Conservation (phyloP, 2,888 invertebrate genomes). For the Thymelicus lineola region DNA sequence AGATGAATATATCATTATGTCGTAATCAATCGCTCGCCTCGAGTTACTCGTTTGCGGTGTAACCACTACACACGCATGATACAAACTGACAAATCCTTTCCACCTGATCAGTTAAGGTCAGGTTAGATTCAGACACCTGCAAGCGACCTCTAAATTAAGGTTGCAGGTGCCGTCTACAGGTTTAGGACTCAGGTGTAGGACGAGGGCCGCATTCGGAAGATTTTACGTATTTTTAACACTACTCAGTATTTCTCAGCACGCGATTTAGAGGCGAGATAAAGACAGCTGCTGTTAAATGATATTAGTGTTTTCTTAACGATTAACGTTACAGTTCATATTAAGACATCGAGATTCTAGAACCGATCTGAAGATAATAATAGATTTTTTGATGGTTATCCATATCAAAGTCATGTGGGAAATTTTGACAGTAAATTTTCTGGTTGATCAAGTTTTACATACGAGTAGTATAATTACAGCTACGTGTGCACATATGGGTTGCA, state of each 20-base stretch:
- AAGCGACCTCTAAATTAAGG: conserved; percentile 16
- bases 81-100: conserved; percentile 26
- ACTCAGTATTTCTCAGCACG: not conserved
- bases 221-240: not conserved
- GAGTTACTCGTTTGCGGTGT: not conserved
- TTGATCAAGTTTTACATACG: no score
- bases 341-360: no score
- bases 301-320: no score
- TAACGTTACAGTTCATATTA: no score
- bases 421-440: no score
- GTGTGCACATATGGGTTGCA: no score
- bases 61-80: not conserved
- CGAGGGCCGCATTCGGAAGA: not conserved
- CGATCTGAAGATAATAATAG: no score
- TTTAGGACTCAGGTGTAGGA: not conserved
- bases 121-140: conserved; percentile 18
- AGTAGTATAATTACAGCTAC: no score
- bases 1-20: no score
- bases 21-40: not conserved
- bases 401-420: no score
- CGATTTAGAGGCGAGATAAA: not conserved
- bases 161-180: conserved; percentile 17
- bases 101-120: conserved; percentile 19
- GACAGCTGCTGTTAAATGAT: not conserved
- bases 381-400: no score